Evolutionary conservation across 2,888 invertebrate species (phyloP), one percentile per base, ranked within the genome.

Genomic region (Cryptus armator): DNA sequence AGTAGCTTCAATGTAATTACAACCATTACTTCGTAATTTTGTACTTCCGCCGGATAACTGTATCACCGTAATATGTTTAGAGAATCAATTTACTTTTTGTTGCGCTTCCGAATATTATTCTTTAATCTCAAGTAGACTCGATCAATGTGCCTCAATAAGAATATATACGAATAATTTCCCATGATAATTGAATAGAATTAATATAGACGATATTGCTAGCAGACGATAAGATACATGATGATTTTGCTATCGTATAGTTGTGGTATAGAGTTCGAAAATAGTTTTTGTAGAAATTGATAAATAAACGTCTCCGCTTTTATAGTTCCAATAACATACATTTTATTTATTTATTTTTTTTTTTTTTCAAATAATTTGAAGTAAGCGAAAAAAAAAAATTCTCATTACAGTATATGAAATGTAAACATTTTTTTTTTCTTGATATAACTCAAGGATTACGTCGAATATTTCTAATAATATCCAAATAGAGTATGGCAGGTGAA

Each of bases 31-130:
- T 67, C 51, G 53, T 64, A 75, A 85, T 71, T 71, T 56, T 51
- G 43, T 24, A 75, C 71, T 82, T 85, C 82, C 85, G 75, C 32
- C 51, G 75, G 71, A 79, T 75, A 70, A n/a, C 24, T 71, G 14
- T 24, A 14, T 59, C 43, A 37, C 16, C 3, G 4, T 12, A 14
- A 32, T 68, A 59, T 4, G n/a, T n/a, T 32, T 32, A n/a, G 6
- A 3, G 3, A 48, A 12, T 12, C 48, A 2, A 48, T 48, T 7
- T 10, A 12, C 48, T n/a, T n/a, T n/a, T 48, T 48, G 9, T 48
- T 4, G 9, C 48, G n/a, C 12, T 48, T 48, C n/a, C 24, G 0
- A 29, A 32, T 62, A 4, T 3, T 62, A 14, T 14, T 4, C 24
- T 24, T 59, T 14, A 10, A 59, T 10, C 24, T 24, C 24, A 29